Evolutionary conservation across 1,140 invertebrate genomes (phyloP).

Genomic region (Achroia grisella): DNA sequence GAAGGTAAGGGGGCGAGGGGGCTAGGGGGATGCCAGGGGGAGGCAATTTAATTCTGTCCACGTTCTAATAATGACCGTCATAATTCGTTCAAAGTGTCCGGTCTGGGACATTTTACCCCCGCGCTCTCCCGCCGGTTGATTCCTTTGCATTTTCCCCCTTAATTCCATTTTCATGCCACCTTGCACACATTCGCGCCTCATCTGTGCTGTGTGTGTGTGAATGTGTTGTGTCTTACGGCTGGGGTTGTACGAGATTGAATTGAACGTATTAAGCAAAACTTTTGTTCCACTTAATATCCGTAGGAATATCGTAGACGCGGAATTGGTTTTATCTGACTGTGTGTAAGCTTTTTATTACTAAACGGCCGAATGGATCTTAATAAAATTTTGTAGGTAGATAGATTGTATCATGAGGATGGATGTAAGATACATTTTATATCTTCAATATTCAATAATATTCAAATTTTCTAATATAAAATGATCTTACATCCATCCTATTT

Average conservation of each 20-base stretch:
- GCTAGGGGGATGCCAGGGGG: conserved; percentile 28
- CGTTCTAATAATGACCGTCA: conserved; percentile 76
- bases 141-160: conserved; percentile 67
- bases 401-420: too few relatives aligned
- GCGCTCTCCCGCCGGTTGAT: conserved; percentile 36
- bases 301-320: too few relatives aligned
- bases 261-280: too few relatives aligned
- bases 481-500: too few relatives aligned
- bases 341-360: too few relatives aligned
- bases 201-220: conserved; percentile 22
- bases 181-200: conserved; percentile 54
- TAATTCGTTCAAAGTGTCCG: conserved; percentile 76
- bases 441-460: too few relatives aligned
- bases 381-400: too few relatives aligned
- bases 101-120: conserved; percentile 64
- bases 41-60: conserved; percentile 75
- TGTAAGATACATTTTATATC: too few relatives aligned
- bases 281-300: too few relatives aligned
- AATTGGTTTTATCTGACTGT: too few relatives aligned
- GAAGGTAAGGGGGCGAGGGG: conserved; percentile 29
- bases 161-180: conserved; percentile 66
- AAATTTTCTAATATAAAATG: too few relatives aligned
- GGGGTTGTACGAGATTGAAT: neutral
- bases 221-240: conserved; percentile 4
- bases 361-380: too few relatives aligned